A percentile compares a stretch with the other conserved stretches of the same genome.
Conservation (phyloP, 2,888 invertebrate species). For the Cephus sareptanus region DNA sequence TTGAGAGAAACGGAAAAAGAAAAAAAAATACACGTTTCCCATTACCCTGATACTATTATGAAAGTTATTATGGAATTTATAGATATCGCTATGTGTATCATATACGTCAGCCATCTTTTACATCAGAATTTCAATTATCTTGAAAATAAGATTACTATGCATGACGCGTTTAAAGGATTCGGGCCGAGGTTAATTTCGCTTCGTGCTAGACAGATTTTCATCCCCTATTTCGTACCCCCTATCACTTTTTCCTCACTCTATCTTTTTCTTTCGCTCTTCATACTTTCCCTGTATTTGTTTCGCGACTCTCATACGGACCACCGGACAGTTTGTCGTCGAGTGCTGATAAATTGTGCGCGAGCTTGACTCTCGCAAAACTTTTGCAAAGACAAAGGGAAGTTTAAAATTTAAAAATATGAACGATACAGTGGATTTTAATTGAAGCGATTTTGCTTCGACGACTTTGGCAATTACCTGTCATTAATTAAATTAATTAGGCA, state of each 20-base stretch:
- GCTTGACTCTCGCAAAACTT: background rate
- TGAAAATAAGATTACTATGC: background rate
- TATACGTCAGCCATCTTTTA: background rate
- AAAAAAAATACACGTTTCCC: background rate
- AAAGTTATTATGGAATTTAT: background rate
- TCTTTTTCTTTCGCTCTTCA: background rate
- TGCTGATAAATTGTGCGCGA: too few species aligned
- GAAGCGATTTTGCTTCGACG: background rate
- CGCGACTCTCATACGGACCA: background rate
- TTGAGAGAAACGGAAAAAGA: background rate
- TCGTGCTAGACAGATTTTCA: background rate
- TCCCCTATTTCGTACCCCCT: background rate
- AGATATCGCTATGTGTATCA: background rate
- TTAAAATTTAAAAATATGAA: background rate
- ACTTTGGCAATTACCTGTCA: background rate
- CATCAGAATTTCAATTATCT: constrained; percentile 30
- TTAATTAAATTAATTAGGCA: background rate
- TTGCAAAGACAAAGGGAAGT: background rate
- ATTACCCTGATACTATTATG: background rate
- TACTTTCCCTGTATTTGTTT: background rate
- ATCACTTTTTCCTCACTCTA: background rate
- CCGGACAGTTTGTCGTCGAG: too few species aligned
- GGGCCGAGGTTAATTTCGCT: background rate
- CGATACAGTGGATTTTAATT: background rate
- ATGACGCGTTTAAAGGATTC: background rate